Evolutionary conservation across 2,113 vertebrate species (phyloP).

Genomic region (Orcinus orca): DNA sequence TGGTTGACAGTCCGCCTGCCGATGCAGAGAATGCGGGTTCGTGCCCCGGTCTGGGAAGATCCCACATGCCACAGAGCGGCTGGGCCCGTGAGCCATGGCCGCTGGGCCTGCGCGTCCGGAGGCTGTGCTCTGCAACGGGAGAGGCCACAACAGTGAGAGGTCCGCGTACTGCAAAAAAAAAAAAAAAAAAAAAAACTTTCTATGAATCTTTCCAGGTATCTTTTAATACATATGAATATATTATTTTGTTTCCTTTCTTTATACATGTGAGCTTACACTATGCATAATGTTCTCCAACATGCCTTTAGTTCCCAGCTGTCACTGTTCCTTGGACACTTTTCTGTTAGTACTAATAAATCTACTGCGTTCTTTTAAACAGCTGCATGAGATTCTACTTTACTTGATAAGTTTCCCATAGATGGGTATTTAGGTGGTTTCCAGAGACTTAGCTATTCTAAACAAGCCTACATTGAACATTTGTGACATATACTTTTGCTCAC

Average conservation of each 20-base stretch:
- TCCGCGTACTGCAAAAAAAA: too few species aligned
- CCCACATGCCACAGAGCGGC: too few species aligned
- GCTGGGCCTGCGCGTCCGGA: too few species aligned
- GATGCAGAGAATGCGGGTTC: too few species aligned
- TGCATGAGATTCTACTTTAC: background rate
- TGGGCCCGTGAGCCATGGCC: too few species aligned
- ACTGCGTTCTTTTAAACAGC: background rate
- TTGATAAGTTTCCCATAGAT: background rate
- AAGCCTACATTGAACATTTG: background rate
- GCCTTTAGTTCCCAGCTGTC: background rate
- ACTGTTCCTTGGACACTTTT: background rate
- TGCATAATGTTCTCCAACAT: background rate
- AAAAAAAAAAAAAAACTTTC: background rate
- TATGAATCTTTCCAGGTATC: background rate
- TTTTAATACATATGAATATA: background rate
- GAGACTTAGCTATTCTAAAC: slow-evolving; percentile 8
- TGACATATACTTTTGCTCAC: background rate
- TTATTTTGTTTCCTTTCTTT: background rate
- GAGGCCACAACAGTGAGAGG: too few species aligned
- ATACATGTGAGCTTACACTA: background rate
- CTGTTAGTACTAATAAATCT: background rate
- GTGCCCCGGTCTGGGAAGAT: accelerated
- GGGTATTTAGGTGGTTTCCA: slow-evolving; percentile 73
- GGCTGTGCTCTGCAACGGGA: too few species aligned
- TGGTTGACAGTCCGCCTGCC: too few species aligned